Evolutionary conservation across 2,888 invertebrate genomes (phyloP), one percentile per base, ranked within the genome.

Genomic region (Torymus texanus): DNA sequence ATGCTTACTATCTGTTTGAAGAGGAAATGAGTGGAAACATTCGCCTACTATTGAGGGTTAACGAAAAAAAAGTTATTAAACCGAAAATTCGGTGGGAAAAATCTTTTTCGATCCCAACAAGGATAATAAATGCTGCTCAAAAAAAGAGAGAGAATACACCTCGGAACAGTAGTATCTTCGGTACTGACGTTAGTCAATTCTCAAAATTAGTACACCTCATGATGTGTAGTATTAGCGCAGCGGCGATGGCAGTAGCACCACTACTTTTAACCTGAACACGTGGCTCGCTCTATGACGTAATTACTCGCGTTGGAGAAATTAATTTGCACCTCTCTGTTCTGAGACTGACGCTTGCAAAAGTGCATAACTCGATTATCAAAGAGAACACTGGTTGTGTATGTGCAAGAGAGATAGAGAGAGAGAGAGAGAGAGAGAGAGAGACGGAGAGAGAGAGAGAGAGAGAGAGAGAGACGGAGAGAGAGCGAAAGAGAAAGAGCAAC

Each of bases 281-380:
- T 75, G 79, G 71, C 51, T 66, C 50, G 50, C 16, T 2, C 11
- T 41, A 59, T 51, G 24, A 73, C 72, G 59, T 70, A 78, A 74
- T 78, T 74, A 74, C 73, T 51, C 74, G 63, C 16, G 29, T 29
- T 63, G 24, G 63, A 68, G 56, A 76, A 76, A 76, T 76, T 70
- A 63, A 76, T 70, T 76, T 70, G 18, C 56, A 10, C 66, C 4
- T 12, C 53, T 21, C 5, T 4, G 29, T 13, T 50, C 71, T 72
- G 77, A 59, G 59, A 53, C 71, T 72, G 71, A 77, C 71, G n/a
- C 65, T 50, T 2, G 16, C 2, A 16, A 10, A 59, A 66, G 24
- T 41, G 13, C 29, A 59, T 59, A 63, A 1, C 14, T 24, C 51
- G n/a, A 50, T 65, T 18, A 65, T 29, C 29, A 29, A 29, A 29